Evolutionary conservation across 2,113 vertebrate species (phyloP).

Genomic region (Calyptomena viridis): DNA sequence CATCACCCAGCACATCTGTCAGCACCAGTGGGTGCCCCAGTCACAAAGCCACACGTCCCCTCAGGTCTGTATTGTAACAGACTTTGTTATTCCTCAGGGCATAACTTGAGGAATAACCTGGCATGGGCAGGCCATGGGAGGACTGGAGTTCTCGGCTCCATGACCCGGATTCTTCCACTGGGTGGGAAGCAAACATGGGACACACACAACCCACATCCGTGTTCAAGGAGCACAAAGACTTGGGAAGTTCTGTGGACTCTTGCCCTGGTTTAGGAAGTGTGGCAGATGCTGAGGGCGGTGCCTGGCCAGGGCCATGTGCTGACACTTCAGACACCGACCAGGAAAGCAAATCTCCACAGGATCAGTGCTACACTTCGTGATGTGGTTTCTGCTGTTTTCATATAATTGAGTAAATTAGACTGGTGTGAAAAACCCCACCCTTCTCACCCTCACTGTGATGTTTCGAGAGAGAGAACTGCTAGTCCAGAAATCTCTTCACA

Average conservation of each 20-base stretch:
- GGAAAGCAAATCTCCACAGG: neutral
- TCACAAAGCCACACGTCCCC: accelerated
- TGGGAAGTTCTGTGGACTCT: neutral
- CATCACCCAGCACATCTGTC: neutral
- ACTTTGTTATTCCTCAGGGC: neutral
- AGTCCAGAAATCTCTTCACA: neutral
- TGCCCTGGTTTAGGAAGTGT: neutral
- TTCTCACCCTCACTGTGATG: neutral
- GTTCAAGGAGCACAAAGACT: neutral
- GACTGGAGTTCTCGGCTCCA: neutral
- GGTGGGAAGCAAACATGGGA: neutral
- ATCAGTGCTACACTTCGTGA: neutral
- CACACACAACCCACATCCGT: neutral
- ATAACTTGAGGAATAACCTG: no score
- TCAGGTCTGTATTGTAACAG: neutral
- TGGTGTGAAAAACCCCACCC: neutral
- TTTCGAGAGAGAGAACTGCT: neutral
- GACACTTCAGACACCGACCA: neutral
- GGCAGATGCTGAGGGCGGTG: neutral
- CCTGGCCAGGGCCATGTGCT: neutral
- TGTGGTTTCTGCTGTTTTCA: neutral
- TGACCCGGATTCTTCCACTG: accelerated
- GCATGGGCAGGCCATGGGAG: neutral
- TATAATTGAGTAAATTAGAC: neutral
- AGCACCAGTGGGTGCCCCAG: neutral